Evolutionary conservation across 2,888 invertebrate species (phyloP), one percentile per base, ranked within the genome.

Genomic region (Toxonevra muliebris): DNA sequence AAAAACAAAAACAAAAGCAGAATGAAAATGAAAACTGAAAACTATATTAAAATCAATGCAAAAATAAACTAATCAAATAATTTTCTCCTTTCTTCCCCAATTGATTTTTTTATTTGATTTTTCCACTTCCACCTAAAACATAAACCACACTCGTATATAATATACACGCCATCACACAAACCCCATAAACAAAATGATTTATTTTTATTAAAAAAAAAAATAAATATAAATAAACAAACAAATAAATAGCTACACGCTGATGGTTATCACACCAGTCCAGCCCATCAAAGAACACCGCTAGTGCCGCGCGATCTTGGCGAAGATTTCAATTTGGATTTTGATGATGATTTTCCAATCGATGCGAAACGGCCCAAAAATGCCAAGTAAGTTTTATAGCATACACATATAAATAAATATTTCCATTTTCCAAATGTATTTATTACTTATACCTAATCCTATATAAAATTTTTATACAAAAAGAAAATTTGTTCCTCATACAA

Each of bases 191-290:
- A 9, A 61, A 52, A 50, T 52, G 61, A 62, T 62, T 58, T 66
- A 58, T 58, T 65, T 65, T 43, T 13, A 15, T 15, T 48, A 13
- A n/a, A 48, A 48, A 58, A 11, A 58, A 41, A 52, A 20, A 63
- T 55, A 62, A 43, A 41, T 30, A 59, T 41, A 60, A 65, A 60
- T 60, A 48, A 64, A 66, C 50, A 48, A 2, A 20, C 50, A 13
- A 43, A 40, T 9, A 10, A 75, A 78, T 72, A 94, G 94, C 89
- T 94, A 85, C 93, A 94, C 87, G 90, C 93, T 77, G 94, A 94
- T 87, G 94, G 94, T 77, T 94, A 93, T 86, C 94, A 94, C 86
- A 94, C 93, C 73, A 94, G 94, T 84, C 94, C 94, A 68, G 90
- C 91, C 61, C 87, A 87, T 77, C 89, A 89, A 85, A 89, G 91